Conservation (phyloP, 2,888 invertebrate genomes). For the Sipha maydis region DNA sequence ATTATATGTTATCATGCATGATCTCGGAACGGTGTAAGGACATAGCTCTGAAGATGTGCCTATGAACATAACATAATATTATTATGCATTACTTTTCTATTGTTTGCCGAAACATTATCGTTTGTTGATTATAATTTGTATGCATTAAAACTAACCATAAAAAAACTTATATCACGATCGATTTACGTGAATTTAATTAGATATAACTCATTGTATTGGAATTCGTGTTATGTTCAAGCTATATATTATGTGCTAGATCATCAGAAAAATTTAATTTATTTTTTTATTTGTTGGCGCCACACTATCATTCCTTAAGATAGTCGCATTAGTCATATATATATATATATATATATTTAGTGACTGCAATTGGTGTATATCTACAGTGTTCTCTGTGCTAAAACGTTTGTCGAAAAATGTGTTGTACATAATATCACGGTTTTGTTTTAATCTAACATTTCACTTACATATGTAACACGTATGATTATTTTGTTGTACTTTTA, state of each 20-base stretch:
- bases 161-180: background rate
- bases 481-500: background rate
- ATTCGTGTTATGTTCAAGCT: background rate
- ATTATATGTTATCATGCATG: background rate
- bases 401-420: background rate
- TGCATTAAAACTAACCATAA: background rate
- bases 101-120: no score
- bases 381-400: background rate
- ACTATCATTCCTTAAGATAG: background rate
- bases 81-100: no score
- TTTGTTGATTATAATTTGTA: background rate
- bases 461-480: background rate
- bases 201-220: background rate
- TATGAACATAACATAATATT: background rate
- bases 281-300: slow-evolving; percentile 15
- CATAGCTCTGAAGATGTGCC: background rate
- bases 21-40: background rate
- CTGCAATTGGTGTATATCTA: background rate
- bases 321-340: background rate
- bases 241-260: background rate
- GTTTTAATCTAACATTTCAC: background rate
- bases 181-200: background rate
- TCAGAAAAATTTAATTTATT: slow-evolving; percentile 3
- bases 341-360: background rate
- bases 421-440: background rate